Evolutionary conservation across 1,140 invertebrate genomes (phyloP), one percentile per base, ranked within the genome.

Genomic region (Calephelis virginiensis): DNA sequence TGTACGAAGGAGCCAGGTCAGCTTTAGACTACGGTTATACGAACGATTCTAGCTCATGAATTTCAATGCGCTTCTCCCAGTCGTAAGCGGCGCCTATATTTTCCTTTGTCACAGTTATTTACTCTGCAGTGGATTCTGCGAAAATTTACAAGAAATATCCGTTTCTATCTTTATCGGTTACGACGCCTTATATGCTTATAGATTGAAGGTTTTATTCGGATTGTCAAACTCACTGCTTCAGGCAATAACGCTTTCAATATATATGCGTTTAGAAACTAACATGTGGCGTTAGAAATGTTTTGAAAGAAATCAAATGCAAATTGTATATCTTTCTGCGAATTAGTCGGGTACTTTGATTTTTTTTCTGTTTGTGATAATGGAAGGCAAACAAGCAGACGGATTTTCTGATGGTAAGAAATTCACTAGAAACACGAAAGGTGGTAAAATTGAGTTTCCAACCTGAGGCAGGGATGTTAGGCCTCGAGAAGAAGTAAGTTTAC

Each of bases 11-110:
- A 64, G 63, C 63, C 53, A 53, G 63, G 63, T 64, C 63, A 64
- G 63, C 50, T 64, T 64, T 64, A 64, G 50, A 64, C 63, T 64
- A 56, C 63, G 63, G 38, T 64, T 64, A 17, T 62, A 64, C 50
- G 63, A 65, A 65, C 59, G 43, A 69, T 69, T 69, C 59, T 63
- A 65, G 63, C 56, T 69, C 68, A 65, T 65, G 63, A 69, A 65
- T 69, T 69, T 69, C 59, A 69, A 69, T 61, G 67, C 62, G 12
- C 38, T 12, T 61, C 50, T 47, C 17, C 49, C 48, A 13, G 46
- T 60, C 14, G 45, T 68, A 63, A 59, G 63, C 63, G 63, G 53
- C 63, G 63, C 50, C 63, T 64, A 64, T 64, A 64, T 64, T 64
- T 64, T 64, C 63, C 63, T 64, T 64, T 64, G 63, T 64, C 49